Conservation (phyloP, 2,888 invertebrate genomes). For the Noctua comes region DNA sequence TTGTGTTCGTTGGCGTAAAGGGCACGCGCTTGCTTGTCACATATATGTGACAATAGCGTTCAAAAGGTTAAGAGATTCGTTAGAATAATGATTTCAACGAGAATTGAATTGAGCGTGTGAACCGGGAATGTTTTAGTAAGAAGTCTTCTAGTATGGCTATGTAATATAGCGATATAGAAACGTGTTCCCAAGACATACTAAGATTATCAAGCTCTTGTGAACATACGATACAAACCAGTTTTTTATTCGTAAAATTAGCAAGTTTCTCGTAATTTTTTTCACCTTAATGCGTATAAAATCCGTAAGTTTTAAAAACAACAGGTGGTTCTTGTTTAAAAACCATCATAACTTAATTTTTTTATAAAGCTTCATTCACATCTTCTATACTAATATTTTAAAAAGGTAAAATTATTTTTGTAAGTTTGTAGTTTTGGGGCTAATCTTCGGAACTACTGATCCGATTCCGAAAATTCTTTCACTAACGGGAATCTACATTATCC, state of each 20-base stretch:
- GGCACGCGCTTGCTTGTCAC: too few relatives aligned
- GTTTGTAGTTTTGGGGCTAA: too few relatives aligned
- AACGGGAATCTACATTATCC: not conserved
- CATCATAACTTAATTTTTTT: not conserved
- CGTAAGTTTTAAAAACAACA: not conserved
- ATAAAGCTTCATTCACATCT: not conserved
- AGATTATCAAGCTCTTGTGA: constrained; percentile 6
- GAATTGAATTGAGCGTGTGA: not conserved
- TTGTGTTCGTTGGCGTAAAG: too few relatives aligned
- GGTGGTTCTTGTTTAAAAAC: not conserved
- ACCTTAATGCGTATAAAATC: not conserved
- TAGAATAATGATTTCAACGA: not conserved
- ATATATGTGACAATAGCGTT: too few relatives aligned
- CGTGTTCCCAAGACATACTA: not conserved
- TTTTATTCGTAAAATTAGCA: not conserved
- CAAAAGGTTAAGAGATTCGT: not conserved
- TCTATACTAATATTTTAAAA: not conserved
- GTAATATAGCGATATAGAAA: constrained; percentile 2
- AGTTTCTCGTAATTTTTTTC: not conserved
- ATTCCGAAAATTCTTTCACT: not conserved
- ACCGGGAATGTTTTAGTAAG: not conserved
- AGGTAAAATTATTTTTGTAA: too few relatives aligned
- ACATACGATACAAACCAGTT: not conserved
- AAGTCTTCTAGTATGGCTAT: not conserved
- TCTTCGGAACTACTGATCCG: not conserved